phyloP scores from a whole-genome alignment of 2,797 vertebrate genomes.

The Manis crassicaudata region DNA sequence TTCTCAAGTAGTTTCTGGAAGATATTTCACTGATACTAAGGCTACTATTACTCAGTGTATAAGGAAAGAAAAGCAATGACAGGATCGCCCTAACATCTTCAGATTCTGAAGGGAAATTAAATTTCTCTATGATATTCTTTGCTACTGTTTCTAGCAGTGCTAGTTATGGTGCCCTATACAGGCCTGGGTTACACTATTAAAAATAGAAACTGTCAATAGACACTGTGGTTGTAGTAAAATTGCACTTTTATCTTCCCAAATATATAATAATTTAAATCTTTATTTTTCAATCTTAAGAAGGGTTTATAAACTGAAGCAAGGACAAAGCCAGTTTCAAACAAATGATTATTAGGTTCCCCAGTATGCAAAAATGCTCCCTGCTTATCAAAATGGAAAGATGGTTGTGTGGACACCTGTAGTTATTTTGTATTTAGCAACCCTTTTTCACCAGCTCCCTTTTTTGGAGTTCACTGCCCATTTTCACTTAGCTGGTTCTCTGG shows the following conservation, averaged over 20 bases:
- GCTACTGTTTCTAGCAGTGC: not conserved
- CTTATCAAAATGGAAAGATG: not conserved
- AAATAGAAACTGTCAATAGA: constrained; percentile 3
- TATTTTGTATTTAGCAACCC: constrained; percentile 16
- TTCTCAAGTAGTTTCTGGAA: constrained; percentile 62
- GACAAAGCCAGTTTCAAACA: not conserved
- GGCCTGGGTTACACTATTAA: not conserved
- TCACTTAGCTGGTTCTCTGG: constrained; percentile 62
- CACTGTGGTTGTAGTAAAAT: not conserved
- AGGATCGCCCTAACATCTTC: constrained; percentile 37
- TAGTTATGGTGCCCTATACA: not conserved
- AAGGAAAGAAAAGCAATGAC: constrained; percentile 42
- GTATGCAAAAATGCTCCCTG: not conserved
- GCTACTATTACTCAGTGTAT: not conserved
- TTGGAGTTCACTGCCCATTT: constrained; percentile 47
- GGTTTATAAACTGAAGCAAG: constrained; percentile 12
- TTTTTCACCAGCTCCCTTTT: constrained; percentile 1
- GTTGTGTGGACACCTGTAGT: not conserved
- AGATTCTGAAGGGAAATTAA: constrained; percentile 70
- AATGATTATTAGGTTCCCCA: not conserved
- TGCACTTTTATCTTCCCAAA: not conserved
- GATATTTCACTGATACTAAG: constrained; percentile 55
- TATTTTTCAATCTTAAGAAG: not conserved
- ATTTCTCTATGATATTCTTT: constrained; percentile 39
- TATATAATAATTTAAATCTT: constrained; percentile 30